These are phyloP conservation scores for Macrochelys suwanniensis DNA, from an alignment of 2,797 vertebrate genomes.

Conservation along the genomic window DNA sequence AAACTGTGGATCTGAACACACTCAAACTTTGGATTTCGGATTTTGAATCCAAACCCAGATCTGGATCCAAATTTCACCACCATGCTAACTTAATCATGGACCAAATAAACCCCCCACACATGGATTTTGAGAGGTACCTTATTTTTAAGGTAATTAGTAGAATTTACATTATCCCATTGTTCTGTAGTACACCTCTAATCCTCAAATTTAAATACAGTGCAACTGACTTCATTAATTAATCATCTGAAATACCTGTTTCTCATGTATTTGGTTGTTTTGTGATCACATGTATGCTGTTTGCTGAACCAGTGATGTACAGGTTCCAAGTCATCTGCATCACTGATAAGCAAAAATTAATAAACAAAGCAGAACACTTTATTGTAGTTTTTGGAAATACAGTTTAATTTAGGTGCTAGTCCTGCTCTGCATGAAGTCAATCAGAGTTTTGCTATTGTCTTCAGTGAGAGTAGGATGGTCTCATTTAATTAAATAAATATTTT, in stretches of 20 bases:
- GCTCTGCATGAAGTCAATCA: neutral
- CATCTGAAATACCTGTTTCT: neutral
- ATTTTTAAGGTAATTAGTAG: neutral
- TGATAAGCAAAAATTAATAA: neutral
- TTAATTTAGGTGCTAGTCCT: neutral
- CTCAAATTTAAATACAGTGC: neutral
- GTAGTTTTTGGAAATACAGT: neutral
- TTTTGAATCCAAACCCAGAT: neutral
- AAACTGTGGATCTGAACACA: neutral
- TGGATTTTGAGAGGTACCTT: neutral
- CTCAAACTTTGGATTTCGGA: fast-evolving
- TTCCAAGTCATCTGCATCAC: neutral
- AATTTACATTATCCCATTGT: neutral
- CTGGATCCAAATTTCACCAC: neutral
- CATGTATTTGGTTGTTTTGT: neutral
- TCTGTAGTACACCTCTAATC: neutral
- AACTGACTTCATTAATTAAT: neutral
- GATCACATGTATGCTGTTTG: neutral
- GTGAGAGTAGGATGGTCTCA: neutral
- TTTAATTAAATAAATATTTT: neutral
- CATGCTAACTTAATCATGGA: neutral
- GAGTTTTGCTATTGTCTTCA: neutral
- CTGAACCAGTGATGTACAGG: neutral
- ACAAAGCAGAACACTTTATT: neutral
- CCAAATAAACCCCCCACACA: neutral